Base-by-base conservation (phyloP, 2,113 vertebrate species). In the Illadopsis cleaveri region DNA sequence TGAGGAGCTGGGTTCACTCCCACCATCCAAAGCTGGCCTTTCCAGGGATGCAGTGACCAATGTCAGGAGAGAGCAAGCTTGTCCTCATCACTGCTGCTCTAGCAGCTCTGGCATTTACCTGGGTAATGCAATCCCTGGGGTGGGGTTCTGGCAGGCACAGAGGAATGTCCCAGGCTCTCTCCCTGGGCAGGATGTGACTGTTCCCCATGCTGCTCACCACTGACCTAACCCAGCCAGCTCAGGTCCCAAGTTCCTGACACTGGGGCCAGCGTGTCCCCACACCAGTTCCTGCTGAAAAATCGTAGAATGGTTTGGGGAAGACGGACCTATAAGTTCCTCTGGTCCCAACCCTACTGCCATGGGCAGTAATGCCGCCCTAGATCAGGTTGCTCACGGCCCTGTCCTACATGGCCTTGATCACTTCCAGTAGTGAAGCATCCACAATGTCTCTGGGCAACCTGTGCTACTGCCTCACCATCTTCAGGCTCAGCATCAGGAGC, bases 131-230 rank as follows among this genome's bases (percentile, higher is more conserved):
- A 10, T 20, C 30, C 2, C 0, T 13, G 72, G 48, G 53, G 25
- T 80, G 51, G 12, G 21, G 30, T 45, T 42, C 2, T 3, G 37
- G 12, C 2, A 0, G 30, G 27, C 6, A 1, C 28, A 16, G 20
- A 75, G 50, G 19, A 86, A 80, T 27, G 21, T 17, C 28, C 28
- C 31, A 23, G 23, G 23, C 40, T 61, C 40, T 64, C 65, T 77
- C 47, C 44, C 58, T 60, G 50, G 40, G 78, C 37, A 70, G 44
- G 58, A 45, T 82, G 57, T 80, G 72, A 44, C 76, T 82, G 51
- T 11, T 21, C 22, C 38, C 47, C 1, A 0, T 1, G 12, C 50
- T 70, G 56, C 50, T 61, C 56, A 13, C 6, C 7, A 8, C 27
- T 69, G 44, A 56, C 28, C 61, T 9, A 58, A 33, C 48, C 54